Base-by-base conservation (phyloP, 2,888 invertebrate genomes). In the Rhingia campestris region DNA sequence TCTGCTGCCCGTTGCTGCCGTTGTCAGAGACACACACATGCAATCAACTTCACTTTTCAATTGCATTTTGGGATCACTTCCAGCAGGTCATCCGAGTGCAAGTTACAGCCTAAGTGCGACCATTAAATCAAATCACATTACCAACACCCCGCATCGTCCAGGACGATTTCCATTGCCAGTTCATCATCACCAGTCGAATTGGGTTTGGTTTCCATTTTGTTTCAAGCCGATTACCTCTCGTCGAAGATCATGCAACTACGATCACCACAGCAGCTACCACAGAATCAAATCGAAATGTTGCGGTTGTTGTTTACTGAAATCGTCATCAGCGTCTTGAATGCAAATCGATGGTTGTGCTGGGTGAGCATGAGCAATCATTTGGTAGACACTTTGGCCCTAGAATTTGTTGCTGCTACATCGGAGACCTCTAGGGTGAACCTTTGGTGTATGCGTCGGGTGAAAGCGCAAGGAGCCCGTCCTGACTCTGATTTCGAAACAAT, bases 311-410 rank as follows among this genome's bases (percentile, higher is more conserved):
- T 64, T 49, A 14, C 35, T 66, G 61, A 33, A 53, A 67, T 58
- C 69, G 73, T 79, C 63, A 66, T 47, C 47, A 35, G 45, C 63
- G 47, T 45, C 45, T 72, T 54, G 74, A 75, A 84, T 84, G 80
- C 84, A 84, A 84, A 84, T 84, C 80, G 84, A 84, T 84, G 80
- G 49, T 49, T 30, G 49, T 22, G 54, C 70, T 80, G 58, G 59
- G 22, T 22, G 22, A 22, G 22, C 22, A 22, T 80, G 80, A 9
- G 49, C 84, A 84, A 84, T 84, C 84, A 84, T 74, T 84, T 84
- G 80, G 84, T 74, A 80, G 84, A 75, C 66, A 84, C 80, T 74
- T 84, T 84, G 75, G 84, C 84, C 84, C 84, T 75, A 70, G 75
- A 84, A 84, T 84, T 84, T 84, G 84, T 80, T 75, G 80, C 80